These are phyloP conservation scores for Sisyra nigra DNA, from an alignment of 2,888 invertebrate genomes.

Conservation along the genomic window DNA sequence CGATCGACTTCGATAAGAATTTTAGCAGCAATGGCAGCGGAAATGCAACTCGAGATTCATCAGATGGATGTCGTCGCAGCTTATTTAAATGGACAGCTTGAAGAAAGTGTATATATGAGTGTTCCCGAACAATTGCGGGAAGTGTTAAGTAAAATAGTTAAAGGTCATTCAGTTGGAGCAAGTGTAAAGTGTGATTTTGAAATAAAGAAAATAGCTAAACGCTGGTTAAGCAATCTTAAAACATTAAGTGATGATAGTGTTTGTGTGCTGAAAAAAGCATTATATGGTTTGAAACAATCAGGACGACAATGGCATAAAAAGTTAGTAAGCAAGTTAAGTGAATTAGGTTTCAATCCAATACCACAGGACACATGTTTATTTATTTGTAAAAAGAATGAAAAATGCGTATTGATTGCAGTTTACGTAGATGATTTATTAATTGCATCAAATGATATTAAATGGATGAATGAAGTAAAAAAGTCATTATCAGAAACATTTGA, in stretches of 20 bases:
- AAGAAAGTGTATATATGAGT: conserved; percentile 13
- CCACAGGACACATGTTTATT: background rate
- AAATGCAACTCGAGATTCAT: conserved; percentile 11
- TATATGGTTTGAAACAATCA: conserved; percentile 1
- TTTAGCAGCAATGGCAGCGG: conserved; percentile 14
- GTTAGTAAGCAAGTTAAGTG: background rate
- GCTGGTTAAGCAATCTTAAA: too few relatives aligned
- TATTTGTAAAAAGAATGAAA: background rate
- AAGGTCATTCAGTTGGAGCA: background rate
- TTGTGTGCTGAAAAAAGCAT: background rate
- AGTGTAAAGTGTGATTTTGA: too few relatives aligned
- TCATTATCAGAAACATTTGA: background rate
- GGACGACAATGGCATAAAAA: background rate
- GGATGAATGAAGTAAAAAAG: background rate
- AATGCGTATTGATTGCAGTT: background rate
- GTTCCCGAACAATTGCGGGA: conserved; percentile 4
- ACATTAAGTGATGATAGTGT: background rate
- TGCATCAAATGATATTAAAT: background rate
- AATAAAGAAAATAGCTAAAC: background rate
- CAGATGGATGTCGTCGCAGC: conserved; percentile 14
- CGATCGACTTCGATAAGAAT: conserved; percentile 15
- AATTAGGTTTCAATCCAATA: background rate
- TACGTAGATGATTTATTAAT: background rate
- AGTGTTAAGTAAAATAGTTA: background rate
- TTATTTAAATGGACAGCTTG: conserved; percentile 13